Evolutionary conservation across 2,113 vertebrate genomes (phyloP), one percentile per base, ranked within the genome.

Genomic region (Limnothrissa miodon): DNA sequence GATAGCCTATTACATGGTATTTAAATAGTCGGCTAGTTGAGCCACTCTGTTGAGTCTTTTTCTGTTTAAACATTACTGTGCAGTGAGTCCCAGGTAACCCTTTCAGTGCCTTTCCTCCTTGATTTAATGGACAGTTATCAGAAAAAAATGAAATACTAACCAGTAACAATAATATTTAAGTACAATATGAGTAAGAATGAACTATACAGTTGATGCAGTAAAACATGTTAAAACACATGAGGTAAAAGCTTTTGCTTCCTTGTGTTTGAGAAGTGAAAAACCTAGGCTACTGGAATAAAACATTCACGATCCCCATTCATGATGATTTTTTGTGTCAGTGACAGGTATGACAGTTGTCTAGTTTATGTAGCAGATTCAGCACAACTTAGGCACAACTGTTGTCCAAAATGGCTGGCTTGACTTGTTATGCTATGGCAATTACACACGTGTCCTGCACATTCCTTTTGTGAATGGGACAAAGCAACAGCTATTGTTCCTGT

Each of bases 401-500:
- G n/a, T 29, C 59, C n/a, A 29, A 74, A 74, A 70, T 70, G 9
- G 11, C 33, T 74, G 1, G 25, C 66, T 74, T 74, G 29, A 33
- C 33, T 33, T 74, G 66, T 39, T 33, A 74, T 36, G 33, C 10
- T 15, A 15, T 74, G 29, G 29, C 33, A 33, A 74, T 74, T 74
- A 39, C 66, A 74, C 66, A 74, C 13, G 66, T 74, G 66, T 33
- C 29, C 33, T 74, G 66, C 66, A 74, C 66, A 74, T 74, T 33
- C 66, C 33, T 39, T 74, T 74, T 74, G 62, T 70, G 25, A 70
- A 36, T 70, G 62, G 29, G 62, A 33, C 62, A 70, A 36, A 29
- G 62, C 62, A 70, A 29, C 33, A 29, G 11, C 25, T 11, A 36
- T 36, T 36, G 33, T 74, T 70, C 9, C 15, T 6, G 6, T 66